Percentiles rank a stretch among this genome's conserved stretches.
These are phyloP conservation scores for Scomber scombrus DNA, from an alignment of 2,113 vertebrate species.

Conservation along the genomic window DNA sequence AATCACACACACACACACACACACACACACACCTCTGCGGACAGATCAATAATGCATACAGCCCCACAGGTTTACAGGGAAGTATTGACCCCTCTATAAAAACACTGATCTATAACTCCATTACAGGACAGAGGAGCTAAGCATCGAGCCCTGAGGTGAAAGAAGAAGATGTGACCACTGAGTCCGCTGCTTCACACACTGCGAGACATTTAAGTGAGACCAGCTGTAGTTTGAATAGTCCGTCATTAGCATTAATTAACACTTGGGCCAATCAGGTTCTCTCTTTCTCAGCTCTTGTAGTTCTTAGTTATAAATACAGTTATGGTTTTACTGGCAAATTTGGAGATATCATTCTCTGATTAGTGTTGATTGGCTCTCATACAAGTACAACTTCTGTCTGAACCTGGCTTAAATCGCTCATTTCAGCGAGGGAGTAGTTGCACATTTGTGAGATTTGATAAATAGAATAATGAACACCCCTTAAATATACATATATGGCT, in stretches of 20 bases:
- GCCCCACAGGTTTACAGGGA: constrained; percentile 69
- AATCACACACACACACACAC: constrained; percentile 51
- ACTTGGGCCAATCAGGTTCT: no score
- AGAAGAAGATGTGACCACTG: constrained; percentile 5
- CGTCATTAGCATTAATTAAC: no score
- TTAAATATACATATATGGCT: no score
- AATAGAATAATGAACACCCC: no score
- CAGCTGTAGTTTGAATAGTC: neutral
- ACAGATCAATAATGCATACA: constrained; percentile 78
- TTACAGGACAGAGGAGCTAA: constrained; percentile 68
- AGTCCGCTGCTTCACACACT: neutral
- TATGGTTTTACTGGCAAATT: neutral
- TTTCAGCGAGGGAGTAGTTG: no score
- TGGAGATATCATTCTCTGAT: no score
- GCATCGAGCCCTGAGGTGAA: constrained; percentile 28
- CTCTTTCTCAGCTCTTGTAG: neutral
- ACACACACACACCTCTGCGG: constrained; percentile 2
- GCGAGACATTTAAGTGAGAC: constrained; percentile 14
- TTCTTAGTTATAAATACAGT: neutral
- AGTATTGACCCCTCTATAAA: constrained; percentile 81
- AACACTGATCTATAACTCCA: constrained; percentile 80
- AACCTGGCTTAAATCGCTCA: no score
- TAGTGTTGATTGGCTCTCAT: no score
- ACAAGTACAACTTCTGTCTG: no score
- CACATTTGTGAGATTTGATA: no score